phyloP scores from a whole-genome alignment of 2,888 invertebrate species.

The Caenorhabditis sinica region DNA sequence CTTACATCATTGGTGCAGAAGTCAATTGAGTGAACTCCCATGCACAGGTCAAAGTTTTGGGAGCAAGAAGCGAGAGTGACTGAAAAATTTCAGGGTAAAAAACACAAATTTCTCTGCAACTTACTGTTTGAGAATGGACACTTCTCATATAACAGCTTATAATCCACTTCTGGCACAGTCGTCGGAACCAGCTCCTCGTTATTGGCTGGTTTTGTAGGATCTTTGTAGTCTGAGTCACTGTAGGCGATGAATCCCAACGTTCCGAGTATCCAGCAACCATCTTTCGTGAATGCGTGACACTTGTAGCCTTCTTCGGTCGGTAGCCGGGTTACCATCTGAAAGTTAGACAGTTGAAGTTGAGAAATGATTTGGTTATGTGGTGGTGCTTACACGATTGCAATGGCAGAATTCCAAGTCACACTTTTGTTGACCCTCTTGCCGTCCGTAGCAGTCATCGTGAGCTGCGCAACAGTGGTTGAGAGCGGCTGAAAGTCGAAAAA shows the following conservation, averaged over 20 bases:
- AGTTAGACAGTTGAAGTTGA: background rate
- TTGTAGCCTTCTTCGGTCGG: conserved; percentile 53
- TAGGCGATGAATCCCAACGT: conserved; percentile 66
- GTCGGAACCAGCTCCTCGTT: conserved; percentile 25
- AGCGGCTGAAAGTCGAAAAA: conserved; percentile 63
- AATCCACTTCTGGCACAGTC: conserved; percentile 36
- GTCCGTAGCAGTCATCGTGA: conserved; percentile 76
- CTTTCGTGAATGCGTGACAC: conserved; percentile 52
- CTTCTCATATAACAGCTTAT: conserved; percentile 52
- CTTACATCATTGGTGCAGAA: conserved; percentile 61
- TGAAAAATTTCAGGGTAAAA: conserved; percentile 41
- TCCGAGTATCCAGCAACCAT: conserved; percentile 45
- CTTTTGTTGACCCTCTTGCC: conserved; percentile 64
- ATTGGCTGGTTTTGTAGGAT: conserved; percentile 35
- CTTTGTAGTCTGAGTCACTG: conserved; percentile 65
- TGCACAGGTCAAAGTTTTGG: conserved; percentile 62
- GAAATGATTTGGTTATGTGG: background rate
- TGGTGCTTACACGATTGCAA: conserved; percentile 65
- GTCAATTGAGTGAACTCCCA: conserved; percentile 50
- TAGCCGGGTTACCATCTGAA: conserved; percentile 47
- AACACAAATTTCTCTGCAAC: background rate
- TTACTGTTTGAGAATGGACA: conserved; percentile 68
- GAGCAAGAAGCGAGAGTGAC: conserved; percentile 70
- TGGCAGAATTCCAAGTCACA: conserved; percentile 72
- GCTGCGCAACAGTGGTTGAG: conserved; percentile 76